A percentile compares a stretch with the other conserved stretches of the same genome.
These are phyloP conservation scores for Ptychochromis oligacanthus DNA, from an alignment of 2,113 vertebrate species.

Conservation along the genomic window DNA sequence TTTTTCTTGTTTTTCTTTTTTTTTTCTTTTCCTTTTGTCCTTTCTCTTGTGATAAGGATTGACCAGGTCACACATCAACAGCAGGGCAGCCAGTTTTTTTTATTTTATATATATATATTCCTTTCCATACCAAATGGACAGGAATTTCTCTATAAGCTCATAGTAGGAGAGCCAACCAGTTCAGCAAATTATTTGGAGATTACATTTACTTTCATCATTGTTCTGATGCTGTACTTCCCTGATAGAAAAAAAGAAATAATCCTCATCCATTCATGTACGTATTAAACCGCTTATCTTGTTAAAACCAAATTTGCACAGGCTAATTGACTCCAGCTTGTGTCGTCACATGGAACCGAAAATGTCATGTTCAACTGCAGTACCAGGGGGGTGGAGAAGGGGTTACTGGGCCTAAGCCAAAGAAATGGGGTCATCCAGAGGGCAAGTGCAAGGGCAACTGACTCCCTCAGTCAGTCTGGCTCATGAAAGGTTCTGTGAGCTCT, in stretches of 20 bases:
- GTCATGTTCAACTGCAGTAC: slow-evolving; percentile 34
- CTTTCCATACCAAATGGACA: slow-evolving; percentile 16
- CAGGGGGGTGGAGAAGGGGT: background rate
- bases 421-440: slow-evolving; percentile 60
- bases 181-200: background rate
- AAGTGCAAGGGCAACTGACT: slow-evolving; percentile 38
- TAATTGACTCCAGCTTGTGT: slow-evolving; percentile 24
- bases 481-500: slow-evolving; percentile 36
- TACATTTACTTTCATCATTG: background rate
- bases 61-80: slow-evolving; percentile 55
- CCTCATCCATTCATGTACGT: slow-evolving; percentile 1
- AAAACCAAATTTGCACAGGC: slow-evolving; percentile 33
- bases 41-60: slow-evolving; percentile 49
- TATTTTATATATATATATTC: background rate
- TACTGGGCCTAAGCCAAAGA: slow-evolving; percentile 34
- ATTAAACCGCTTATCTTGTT: slow-evolving; percentile 55
- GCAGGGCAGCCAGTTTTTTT: slow-evolving; percentile 35
- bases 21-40: background rate
- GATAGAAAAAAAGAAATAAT: slow-evolving; percentile 12
- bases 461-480: slow-evolving; percentile 39
- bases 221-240: background rate
- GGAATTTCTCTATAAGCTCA: background rate
- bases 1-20: background rate
- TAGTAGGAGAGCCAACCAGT: background rate
- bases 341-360: slow-evolving; percentile 25